phyloP scores from a whole-genome alignment of 2,113 vertebrate species.

The Mugil cephalus region DNA sequence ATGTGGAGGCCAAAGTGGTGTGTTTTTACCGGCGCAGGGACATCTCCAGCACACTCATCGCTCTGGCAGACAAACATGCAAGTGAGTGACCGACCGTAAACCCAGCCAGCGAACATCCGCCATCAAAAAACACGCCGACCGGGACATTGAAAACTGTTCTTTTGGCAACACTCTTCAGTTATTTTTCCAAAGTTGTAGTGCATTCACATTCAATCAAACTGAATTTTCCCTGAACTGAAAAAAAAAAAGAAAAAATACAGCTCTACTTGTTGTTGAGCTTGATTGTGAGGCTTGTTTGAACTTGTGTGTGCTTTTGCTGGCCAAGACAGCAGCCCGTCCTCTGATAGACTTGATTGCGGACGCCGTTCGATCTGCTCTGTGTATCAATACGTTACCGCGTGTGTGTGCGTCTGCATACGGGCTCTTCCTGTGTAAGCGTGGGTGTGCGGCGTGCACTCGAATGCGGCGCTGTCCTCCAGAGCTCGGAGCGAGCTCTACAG shows the following conservation, averaged over 20 bases:
- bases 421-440: conserved; percentile 12
- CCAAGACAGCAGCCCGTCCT: conserved; percentile 53
- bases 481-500: conserved; percentile 8
- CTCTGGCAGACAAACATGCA: conserved; percentile 97
- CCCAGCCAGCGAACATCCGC: conserved; percentile 5
- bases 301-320: conserved; percentile 32
- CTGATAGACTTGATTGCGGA: conserved; percentile 40
- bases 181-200: conserved; percentile 34
- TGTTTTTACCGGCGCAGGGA: conserved; percentile 98
- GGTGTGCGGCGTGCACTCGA: conserved; percentile 8
- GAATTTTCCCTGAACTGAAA: too few relatives aligned
- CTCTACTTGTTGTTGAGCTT: conserved; percentile 4
- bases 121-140: not conserved
- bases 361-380: conserved; percentile 38
- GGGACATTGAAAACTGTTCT: not conserved
- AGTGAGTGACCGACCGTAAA: conserved; percentile 87
- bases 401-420: conserved; percentile 10
- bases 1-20: conserved; percentile 98
- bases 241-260: conserved; percentile 10
- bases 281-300: conserved; percentile 25
- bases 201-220: conserved; percentile 19
- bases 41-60: conserved; percentile 96
- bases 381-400: conserved; percentile 40
- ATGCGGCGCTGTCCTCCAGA: conserved; percentile 14
- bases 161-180: conserved; percentile 16